Base-by-base conservation (phyloP, 2,797 vertebrate species). In the Diglossa cyanea region DNA sequence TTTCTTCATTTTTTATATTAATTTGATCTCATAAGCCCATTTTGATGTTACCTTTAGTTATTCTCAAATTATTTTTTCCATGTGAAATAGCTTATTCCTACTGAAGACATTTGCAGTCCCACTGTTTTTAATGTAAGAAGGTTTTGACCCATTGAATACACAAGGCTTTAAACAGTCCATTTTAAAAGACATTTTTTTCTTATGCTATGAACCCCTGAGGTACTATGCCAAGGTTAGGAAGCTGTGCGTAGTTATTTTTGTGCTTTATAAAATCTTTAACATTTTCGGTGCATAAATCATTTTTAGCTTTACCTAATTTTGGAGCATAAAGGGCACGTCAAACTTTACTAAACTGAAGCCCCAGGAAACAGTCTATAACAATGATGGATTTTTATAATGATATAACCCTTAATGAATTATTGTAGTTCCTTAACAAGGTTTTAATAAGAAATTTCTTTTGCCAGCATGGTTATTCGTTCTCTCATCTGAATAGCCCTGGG, bases 401-500 rank as follows among this genome's bases (percentile, higher is more conserved):
- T 97, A 96, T 90, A 96, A 96, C 88, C 83, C 76, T 97, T 97
- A 98, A 97, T 97, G 93, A 98, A 97, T 97, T 97, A 97, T 92
- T 96, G 84, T 96, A 95, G 66, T 97, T 93, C 81, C 75, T 97
- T 97, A 97, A 96, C 92, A 96, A 97, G 97, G 68, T 94, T 97
- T 97, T 97, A 98, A 97, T 96, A 97, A 97, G 63, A 96, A 96
- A 94, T 95, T 96, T 90, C 85, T 94, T 97, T 97, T 95, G 57
- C 85, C 83, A 95, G 74, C 63, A 62, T 95, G 93, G 89, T 96
- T 97, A 97, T 97, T 97, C 97, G 94, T 93, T 97, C 68, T 95
- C 58, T 96, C 92, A 95, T 95, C 88, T 96, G 93, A 97, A 97
- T 94, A 96, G 96, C 97, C 91, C 67, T 94, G 77, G 91, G 96